Evolutionary conservation across 1,140 invertebrate species (phyloP).

Genomic region (Drosophila serrata): DNA sequence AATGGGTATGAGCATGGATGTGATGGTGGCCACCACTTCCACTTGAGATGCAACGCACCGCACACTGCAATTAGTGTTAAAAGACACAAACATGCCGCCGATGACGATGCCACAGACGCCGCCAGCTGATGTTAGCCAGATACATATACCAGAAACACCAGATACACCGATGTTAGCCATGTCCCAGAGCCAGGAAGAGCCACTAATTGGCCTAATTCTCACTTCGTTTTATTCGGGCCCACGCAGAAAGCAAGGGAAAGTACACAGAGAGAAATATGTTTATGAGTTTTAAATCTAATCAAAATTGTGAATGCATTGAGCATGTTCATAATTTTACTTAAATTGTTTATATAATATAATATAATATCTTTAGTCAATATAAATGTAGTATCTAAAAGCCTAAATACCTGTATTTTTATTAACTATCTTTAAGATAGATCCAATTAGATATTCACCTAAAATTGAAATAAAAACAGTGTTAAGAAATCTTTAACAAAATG

Average conservation of each 20-base stretch:
- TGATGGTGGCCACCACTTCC: constrained; percentile 23
- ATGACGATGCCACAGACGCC: constrained; percentile 24
- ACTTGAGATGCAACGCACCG: constrained; percentile 63
- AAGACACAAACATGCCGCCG: constrained; percentile 70
- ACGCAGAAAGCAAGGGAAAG: constrained; percentile 41
- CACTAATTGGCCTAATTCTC: constrained; percentile 82
- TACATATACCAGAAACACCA: constrained; percentile 33
- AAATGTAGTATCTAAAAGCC: too few relatives aligned
- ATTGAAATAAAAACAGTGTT: not conserved
- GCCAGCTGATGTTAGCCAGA: constrained; percentile 51
- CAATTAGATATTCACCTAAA: not conserved
- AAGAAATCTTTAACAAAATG: not conserved
- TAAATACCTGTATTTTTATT: not conserved
- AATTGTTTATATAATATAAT: too few relatives aligned
- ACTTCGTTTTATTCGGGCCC: constrained; percentile 57
- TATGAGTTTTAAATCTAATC: too few relatives aligned
- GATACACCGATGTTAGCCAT: constrained; percentile 13
- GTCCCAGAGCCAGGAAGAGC: constrained; percentile 58
- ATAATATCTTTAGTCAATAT: too few relatives aligned
- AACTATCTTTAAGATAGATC: not conserved
- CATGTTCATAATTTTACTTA: too few relatives aligned
- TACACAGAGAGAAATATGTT: constrained; percentile 13
- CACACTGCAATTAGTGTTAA: constrained; percentile 77
- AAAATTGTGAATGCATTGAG: too few relatives aligned
- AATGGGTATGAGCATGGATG: constrained; percentile 1